These are phyloP conservation scores for Rhinolophus ferrumequinum DNA, from an alignment of 2,113 vertebrate species.

Conservation along the genomic window DNA sequence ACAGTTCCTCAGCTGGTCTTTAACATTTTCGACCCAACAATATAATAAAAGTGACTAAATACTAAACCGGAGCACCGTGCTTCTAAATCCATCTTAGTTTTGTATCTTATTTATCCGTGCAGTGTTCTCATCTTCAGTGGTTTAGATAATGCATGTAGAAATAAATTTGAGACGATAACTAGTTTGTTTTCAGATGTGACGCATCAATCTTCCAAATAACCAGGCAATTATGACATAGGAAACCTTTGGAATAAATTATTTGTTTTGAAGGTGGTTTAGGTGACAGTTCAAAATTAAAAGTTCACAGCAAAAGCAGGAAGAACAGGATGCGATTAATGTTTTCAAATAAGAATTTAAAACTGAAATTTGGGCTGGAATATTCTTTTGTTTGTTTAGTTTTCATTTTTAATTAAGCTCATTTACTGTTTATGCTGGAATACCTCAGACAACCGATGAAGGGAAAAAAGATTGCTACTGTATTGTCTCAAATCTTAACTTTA, in stretches of 20 bases:
- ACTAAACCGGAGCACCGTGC: slow-evolving; percentile 73
- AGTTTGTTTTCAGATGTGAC: slow-evolving; percentile 75
- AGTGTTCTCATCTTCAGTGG: slow-evolving; percentile 71
- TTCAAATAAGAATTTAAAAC: slow-evolving; percentile 38
- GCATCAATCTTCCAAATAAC: slow-evolving; percentile 63
- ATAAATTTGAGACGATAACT: slow-evolving; percentile 77
- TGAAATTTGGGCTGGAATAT: neutral
- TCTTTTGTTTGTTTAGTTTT: slow-evolving; percentile 23
- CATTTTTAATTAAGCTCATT: slow-evolving; percentile 14
- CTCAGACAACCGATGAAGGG: neutral
- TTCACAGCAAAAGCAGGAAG: neutral
- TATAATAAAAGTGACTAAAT: slow-evolving; percentile 87
- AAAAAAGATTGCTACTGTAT: neutral
- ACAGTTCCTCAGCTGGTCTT: slow-evolving; percentile 76
- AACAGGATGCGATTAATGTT: neutral
- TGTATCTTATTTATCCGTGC: slow-evolving; percentile 76
- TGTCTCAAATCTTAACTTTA: neutral
- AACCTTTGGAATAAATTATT: slow-evolving; percentile 55
- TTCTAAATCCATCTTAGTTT: slow-evolving; percentile 77
- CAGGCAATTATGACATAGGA: slow-evolving; percentile 40
- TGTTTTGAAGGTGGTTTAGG: slow-evolving; percentile 78
- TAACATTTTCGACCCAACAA: slow-evolving; percentile 80
- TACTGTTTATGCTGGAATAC: neutral
- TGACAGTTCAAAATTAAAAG: slow-evolving; percentile 49
- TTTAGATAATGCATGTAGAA: slow-evolving; percentile 71